These are phyloP conservation scores for Oenanthe oenanthe DNA, from an alignment of 2,113 vertebrate genomes.

Conservation along the genomic window DNA sequence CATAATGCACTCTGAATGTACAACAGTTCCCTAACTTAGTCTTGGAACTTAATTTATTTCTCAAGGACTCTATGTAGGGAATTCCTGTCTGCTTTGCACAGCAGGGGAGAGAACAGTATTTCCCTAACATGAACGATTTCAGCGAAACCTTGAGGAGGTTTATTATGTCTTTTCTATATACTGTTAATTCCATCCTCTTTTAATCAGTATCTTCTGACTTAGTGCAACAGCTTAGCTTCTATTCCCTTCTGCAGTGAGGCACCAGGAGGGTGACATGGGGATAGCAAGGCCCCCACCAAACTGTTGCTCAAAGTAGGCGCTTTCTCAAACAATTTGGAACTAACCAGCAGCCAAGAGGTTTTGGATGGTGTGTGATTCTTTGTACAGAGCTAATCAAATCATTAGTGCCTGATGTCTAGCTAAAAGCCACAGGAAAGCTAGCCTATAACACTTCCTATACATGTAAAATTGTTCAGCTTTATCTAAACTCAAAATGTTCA, in stretches of 20 bases:
- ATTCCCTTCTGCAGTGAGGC: conserved; percentile 28
- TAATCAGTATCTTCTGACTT: conserved; percentile 53
- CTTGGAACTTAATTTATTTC: conserved; percentile 61
- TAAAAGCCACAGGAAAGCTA: conserved; percentile 70
- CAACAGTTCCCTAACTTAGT: conserved; percentile 48
- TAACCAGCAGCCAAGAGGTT: conserved; percentile 59
- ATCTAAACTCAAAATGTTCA: conserved; percentile 56
- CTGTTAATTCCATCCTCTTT: conserved; percentile 64
- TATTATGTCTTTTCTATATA: conserved; percentile 64
- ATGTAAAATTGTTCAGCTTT: conserved; percentile 69
- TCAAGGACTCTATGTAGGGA: conserved; percentile 47
- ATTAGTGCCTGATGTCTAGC: conserved; percentile 76
- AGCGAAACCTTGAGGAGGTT: background rate
- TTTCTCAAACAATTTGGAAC: conserved; percentile 25
- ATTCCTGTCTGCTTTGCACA: background rate
- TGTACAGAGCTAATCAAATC: conserved; percentile 74
- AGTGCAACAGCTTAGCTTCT: conserved; percentile 59
- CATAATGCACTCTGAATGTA: conserved; percentile 69
- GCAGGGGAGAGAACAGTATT: conserved; percentile 40
- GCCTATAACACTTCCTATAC: conserved; percentile 66
- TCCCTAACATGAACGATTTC: background rate
- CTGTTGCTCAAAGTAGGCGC: background rate
- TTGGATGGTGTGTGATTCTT: conserved; percentile 59
- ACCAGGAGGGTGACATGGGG: background rate
- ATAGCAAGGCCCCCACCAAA: background rate